phyloP scores from a whole-genome alignment of 2,888 invertebrate species.

The Ennomos fuscantarius region DNA sequence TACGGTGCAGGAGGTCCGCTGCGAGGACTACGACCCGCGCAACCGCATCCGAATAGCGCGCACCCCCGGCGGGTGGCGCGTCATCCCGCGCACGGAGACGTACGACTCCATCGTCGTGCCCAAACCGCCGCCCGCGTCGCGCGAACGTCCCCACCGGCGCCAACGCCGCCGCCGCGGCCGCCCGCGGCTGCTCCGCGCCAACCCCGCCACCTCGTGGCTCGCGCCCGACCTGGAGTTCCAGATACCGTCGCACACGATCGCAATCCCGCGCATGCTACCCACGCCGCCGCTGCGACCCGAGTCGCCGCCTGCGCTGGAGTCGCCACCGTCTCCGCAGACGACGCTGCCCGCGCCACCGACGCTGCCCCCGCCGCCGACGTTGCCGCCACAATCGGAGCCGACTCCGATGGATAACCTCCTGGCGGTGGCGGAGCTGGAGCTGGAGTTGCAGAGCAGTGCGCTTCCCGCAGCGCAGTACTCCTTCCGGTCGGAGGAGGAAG shows the following conservation, averaged over 20 bases:
- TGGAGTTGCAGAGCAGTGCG: slow-evolving; percentile 83
- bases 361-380: slow-evolving; percentile 47
- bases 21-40: slow-evolving; percentile 94
- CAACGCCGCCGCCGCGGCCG: slow-evolving; percentile 32
- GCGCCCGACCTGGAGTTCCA: slow-evolving; percentile 86
- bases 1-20: slow-evolving; percentile 92
- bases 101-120: slow-evolving; percentile 76
- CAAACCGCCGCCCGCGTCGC: slow-evolving; percentile 42
- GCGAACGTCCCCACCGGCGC: slow-evolving; percentile 37
- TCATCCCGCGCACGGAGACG: slow-evolving; percentile 89
- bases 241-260: slow-evolving; percentile 86
- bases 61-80: slow-evolving; percentile 92
- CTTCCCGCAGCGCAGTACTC: slow-evolving; percentile 56
- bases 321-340: slow-evolving; percentile 47
- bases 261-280: slow-evolving; percentile 71
- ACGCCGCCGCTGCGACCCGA: slow-evolving; percentile 44
- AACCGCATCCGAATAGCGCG: slow-evolving; percentile 94
- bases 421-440: slow-evolving; percentile 87
- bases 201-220: slow-evolving; percentile 55
- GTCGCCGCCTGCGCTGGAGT: slow-evolving; percentile 45
- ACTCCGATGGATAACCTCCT: slow-evolving; percentile 87
- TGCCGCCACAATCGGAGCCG: slow-evolving; percentile 63
- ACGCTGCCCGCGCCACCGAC: slow-evolving; percentile 50
- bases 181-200: slow-evolving; percentile 42
- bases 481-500: slow-evolving; percentile 69